A percentile compares a stretch with the other conserved stretches of the same genome.
phyloP scores from a whole-genome alignment of 2,113 vertebrate genomes.

The Strix aluco region DNA sequence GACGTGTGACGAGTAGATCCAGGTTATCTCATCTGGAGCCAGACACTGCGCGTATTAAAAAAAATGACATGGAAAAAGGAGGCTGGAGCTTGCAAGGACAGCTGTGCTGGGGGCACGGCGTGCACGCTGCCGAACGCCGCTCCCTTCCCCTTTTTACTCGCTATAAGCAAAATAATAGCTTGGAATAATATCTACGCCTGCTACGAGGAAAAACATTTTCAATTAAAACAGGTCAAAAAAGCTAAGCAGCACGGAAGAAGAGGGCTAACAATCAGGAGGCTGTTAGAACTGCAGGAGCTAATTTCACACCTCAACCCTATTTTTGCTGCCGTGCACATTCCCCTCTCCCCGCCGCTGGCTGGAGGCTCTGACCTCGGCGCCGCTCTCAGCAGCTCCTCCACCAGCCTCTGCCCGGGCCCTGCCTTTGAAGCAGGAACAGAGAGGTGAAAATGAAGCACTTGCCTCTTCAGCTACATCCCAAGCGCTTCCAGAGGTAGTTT shows the following conservation, averaged over 20 bases:
- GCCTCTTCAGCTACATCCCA: neutral
- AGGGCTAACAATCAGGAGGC: neutral
- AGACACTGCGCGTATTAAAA: neutral
- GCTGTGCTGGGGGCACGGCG: neutral
- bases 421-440: conserved; percentile 34
- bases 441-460: conserved; percentile 30
- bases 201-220: neutral
- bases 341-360: neutral
- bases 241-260: neutral
- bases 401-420: neutral
- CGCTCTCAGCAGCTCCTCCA: neutral
- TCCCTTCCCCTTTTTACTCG: neutral
- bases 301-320: neutral
- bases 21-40: neutral
- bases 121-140: neutral
- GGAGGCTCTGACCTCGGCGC: neutral
- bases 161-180: neutral
- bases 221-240: neutral
- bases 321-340: neutral
- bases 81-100: neutral
- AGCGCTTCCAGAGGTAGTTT: neutral
- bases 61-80: neutral
- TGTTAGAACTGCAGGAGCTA: neutral
- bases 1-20: neutral
- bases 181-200: neutral